Conservation (phyloP, 2,888 invertebrate genomes). For the Lydus trimaculatus region DNA sequence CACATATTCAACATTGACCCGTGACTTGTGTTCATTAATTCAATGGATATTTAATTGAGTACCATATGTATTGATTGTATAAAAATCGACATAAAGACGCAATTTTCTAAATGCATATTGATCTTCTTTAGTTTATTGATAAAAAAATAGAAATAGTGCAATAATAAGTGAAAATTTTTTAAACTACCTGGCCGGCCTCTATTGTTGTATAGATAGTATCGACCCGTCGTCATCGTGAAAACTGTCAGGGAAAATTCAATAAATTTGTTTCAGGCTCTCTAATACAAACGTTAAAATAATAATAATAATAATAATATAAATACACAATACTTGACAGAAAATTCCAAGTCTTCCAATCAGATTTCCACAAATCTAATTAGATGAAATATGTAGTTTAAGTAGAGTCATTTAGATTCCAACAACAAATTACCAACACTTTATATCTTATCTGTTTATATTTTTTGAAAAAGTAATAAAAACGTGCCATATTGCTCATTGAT, state of each 20-base stretch:
- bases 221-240: background rate
- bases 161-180: background rate
- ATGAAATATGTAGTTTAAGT: background rate
- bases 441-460: background rate
- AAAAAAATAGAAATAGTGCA: too few relatives aligned
- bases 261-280: background rate
- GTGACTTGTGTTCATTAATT: background rate
- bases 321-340: background rate
- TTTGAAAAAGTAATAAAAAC: background rate
- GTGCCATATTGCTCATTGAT: too few relatives aligned
- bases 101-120: too few relatives aligned
- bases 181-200: background rate
- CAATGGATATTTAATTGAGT: too few relatives aligned
- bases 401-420: background rate
- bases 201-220: background rate
- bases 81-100: background rate
- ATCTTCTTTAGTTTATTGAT: too few relatives aligned
- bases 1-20: background rate
- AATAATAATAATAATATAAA: background rate
- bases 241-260: background rate
- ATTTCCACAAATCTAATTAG: background rate
- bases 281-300: background rate
- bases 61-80: too few relatives aligned
- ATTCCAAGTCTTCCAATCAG: background rate
- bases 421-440: background rate